These are phyloP conservation scores for Ispidina picta DNA, from an alignment of 2,797 vertebrate genomes.

Conservation along the genomic window DNA sequence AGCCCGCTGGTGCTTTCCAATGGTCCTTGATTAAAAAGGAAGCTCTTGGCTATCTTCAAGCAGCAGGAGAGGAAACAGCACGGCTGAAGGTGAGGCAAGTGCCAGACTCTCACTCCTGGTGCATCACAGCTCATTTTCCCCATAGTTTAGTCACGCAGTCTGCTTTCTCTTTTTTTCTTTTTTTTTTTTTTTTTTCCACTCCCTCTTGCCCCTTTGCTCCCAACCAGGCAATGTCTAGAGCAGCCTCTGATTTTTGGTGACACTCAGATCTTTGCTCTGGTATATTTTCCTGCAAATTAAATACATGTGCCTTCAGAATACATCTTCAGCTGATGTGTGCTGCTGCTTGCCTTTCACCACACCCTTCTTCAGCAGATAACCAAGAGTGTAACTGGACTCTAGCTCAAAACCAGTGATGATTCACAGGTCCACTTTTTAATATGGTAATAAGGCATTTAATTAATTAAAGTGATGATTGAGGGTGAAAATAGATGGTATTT, in stretches of 20 bases:
- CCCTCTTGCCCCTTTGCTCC: background rate
- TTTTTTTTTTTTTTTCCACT: background rate
- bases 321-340: background rate
- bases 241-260: background rate
- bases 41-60: conserved; percentile 62
- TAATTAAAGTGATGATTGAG: background rate
- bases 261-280: background rate
- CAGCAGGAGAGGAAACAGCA: conserved; percentile 56
- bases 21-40: conserved; percentile 71
- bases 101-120: background rate
- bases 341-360: background rate
- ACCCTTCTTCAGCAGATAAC: background rate
- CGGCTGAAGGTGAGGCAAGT: conserved; percentile 36
- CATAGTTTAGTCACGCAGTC: background rate
- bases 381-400: background rate
- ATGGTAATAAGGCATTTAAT: background rate
- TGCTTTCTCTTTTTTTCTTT: background rate
- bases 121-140: conserved; percentile 44
- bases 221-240: background rate
- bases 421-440: background rate
- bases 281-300: background rate
- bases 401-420: background rate
- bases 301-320: background rate
- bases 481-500: background rate
- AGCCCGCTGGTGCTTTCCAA: conserved; percentile 62